These are phyloP conservation scores for Mimumesa dahlbomi DNA, from an alignment of 2,888 invertebrate species.

Conservation along the genomic window DNA sequence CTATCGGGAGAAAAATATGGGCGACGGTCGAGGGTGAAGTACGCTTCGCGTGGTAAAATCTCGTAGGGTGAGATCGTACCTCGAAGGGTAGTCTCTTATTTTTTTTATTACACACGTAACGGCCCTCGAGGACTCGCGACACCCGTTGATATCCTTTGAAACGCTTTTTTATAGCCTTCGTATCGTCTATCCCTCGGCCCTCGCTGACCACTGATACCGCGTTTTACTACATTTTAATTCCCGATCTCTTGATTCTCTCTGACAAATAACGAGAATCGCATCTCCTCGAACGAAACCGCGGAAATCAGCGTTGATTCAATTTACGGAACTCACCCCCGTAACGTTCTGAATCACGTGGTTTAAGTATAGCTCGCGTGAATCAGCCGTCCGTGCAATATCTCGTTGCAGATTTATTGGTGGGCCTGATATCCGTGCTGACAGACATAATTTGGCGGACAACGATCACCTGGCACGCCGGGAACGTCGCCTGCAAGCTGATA, in stretches of 20 bases:
- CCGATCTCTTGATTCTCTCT: too few species aligned
- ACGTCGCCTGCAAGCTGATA: slow-evolving; percentile 92
- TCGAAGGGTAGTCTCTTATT: slow-evolving; percentile 5
- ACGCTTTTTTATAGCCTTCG: slow-evolving; percentile 24
- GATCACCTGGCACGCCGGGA: slow-evolving; percentile 94
- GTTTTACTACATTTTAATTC: too few species aligned
- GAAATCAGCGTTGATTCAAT: background rate
- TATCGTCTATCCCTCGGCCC: too few species aligned
- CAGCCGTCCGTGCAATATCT: slow-evolving; percentile 42
- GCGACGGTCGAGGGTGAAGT: background rate
- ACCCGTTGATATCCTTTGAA: slow-evolving; percentile 34
- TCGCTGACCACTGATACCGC: too few species aligned
- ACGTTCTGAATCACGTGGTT: background rate
- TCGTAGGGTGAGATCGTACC: slow-evolving; percentile 15
- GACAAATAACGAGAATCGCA: too few species aligned
- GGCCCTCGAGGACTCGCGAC: slow-evolving; percentile 15
- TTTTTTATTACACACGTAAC: slow-evolving; percentile 34
- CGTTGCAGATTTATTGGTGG: slow-evolving; percentile 91
- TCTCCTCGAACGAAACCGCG: background rate
- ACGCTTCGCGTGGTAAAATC: background rate
- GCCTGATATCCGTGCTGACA: slow-evolving; percentile 92
- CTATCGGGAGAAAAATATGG: slow-evolving; percentile 53
- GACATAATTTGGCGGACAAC: slow-evolving; percentile 95
- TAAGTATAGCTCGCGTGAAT: slow-evolving; percentile 22
- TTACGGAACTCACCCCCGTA: background rate